Evolutionary conservation across 2,797 vertebrate species (phyloP), one percentile per base, ranked within the genome.

Genomic region (Crenuchus spilurus): DNA sequence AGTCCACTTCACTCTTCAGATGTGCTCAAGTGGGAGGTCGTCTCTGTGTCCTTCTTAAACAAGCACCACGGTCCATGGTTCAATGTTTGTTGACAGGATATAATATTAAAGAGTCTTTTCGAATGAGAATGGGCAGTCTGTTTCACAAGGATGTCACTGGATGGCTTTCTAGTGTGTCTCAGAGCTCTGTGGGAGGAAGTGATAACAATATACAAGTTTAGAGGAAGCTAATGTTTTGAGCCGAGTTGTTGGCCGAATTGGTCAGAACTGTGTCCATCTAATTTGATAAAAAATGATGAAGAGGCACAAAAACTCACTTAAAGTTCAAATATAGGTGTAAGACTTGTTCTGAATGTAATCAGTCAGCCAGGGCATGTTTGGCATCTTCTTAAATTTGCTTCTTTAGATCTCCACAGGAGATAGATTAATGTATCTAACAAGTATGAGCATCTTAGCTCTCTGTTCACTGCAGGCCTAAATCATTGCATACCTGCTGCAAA

Each of bases 121-220:
- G 78, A 57, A 79, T 74, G 74, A 62, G 48, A 70, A 78, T 75
- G 83, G 81, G 70, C 82, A 73, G 81, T 72, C 80, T 78, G 85
- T 91, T 90, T 94, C 48, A 86, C 65, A 70, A 76, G 69, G 63
- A 91, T 92, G 68, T 93, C 92, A 90, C 92, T 89, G 31, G 90
- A 95, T 91, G 94, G 92, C 92, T 96, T 90, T 89, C 86, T 92
- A 62, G 90, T 90, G 84, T 68, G 90, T 94, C 93, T 97, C 93
- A 84, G 95, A 94, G 76, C 91, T 90, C 90, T 94, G 82, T 90
- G 86, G 84, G 87, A 82, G 74, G 77, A 80, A 85, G 61, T 67
- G 54, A 18, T 57, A 74, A 65, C 20, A 48, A 31, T 71, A 61
- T 51, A 18, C 16, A 6, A 61, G 28, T 52, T 62, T 5, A 66